Conservation (phyloP, 2,888 invertebrate genomes). For the Belgica antarctica region DNA sequence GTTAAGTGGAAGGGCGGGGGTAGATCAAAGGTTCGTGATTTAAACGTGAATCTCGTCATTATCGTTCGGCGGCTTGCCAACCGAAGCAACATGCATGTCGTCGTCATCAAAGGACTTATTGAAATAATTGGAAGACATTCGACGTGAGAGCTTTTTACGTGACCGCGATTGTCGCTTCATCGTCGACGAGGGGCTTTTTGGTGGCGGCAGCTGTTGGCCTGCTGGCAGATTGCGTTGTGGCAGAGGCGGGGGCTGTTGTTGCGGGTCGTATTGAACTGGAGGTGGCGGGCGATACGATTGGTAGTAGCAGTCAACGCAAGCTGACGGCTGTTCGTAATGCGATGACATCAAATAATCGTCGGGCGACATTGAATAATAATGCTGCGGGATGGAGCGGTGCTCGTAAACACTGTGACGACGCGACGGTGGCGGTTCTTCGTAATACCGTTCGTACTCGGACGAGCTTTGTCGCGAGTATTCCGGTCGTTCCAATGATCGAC, state of each 20-base stretch:
- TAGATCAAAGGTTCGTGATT: constrained; percentile 45
- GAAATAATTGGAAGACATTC: constrained; percentile 48
- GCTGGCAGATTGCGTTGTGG: constrained; percentile 38
- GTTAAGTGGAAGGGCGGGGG: neutral
- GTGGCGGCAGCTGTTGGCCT: no score
- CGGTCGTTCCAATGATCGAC: constrained; percentile 40
- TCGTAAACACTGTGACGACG: constrained; percentile 42
- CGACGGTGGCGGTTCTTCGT: constrained; percentile 15
- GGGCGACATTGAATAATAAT: constrained; percentile 40
- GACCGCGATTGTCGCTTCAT: constrained; percentile 60
- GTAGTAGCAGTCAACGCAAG: constrained; percentile 43
- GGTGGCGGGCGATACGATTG: constrained; percentile 36
- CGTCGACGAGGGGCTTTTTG: constrained; percentile 13
- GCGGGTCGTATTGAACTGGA: constrained; percentile 23
- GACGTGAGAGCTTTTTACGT: constrained; percentile 58
- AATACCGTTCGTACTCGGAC: constrained; percentile 41
- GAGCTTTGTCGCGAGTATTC: constrained; percentile 40
- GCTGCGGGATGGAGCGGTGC: constrained; percentile 39
- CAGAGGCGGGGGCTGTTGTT: constrained; percentile 38
- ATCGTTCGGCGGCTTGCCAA: constrained; percentile 50
- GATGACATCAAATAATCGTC: constrained; percentile 42
- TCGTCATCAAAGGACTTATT: constrained; percentile 53
- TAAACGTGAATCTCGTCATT: constrained; percentile 63
- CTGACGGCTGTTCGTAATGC: constrained; percentile 41
- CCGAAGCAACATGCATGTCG: constrained; percentile 28